Conservation (phyloP, 2,113 vertebrate species). For the Protomyctophum bolini region DNA sequence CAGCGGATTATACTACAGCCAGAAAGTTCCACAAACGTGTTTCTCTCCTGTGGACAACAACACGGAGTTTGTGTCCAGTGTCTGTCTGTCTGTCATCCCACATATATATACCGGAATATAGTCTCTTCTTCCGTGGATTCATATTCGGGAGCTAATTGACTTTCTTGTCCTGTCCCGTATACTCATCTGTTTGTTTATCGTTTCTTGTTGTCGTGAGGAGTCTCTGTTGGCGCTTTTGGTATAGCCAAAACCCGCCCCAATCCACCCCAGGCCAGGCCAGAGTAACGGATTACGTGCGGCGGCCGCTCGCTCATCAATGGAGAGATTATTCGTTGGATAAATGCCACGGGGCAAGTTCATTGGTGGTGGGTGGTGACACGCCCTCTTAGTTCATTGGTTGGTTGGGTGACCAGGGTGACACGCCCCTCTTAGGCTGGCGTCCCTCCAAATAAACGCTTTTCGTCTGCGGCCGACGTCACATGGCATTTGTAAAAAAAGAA, state of each 20-base stretch:
- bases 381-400: neutral
- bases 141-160: too few relatives aligned
- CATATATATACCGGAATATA: too few relatives aligned
- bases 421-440: constrained; percentile 48
- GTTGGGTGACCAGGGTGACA: too few relatives aligned
- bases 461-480: constrained; percentile 46
- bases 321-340: constrained; percentile 40
- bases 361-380: constrained; percentile 48
- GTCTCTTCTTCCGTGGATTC: too few relatives aligned
- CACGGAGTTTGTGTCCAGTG: too few relatives aligned
- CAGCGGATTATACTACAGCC: too few relatives aligned
- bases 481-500: constrained; percentile 61
- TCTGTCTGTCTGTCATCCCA: too few relatives aligned
- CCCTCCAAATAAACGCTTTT: constrained; percentile 31
- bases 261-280: constrained; percentile 32
- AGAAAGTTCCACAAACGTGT: too few relatives aligned
- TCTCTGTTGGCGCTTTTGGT: constrained; percentile 8
- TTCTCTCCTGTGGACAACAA: too few relatives aligned
- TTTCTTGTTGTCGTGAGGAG: constrained; percentile 37
- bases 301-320: neutral
- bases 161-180: too few relatives aligned
- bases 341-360: constrained; percentile 57
- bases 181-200: neutral
- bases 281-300: too few relatives aligned
- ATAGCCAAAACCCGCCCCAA: constrained; percentile 42